Conservation (phyloP, 2,888 invertebrate species). For the Limenitis camilla region DNA sequence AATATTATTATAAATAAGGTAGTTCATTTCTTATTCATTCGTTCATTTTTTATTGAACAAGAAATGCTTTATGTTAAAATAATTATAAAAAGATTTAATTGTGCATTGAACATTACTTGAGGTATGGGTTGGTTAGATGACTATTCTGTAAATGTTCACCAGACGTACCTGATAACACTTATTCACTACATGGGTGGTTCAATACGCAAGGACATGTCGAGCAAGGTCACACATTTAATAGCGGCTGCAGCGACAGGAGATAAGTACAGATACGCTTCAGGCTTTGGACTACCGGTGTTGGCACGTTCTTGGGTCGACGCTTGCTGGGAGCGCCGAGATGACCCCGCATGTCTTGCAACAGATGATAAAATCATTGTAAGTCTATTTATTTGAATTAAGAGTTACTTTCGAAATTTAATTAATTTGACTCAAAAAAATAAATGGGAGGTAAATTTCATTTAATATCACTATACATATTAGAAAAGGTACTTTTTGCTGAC, state of each 20-base stretch:
- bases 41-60: too few species aligned
- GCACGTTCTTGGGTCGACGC: constrained; percentile 90
- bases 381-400: background rate
- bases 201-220: constrained; percentile 91
- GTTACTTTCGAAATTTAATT: background rate
- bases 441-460: background rate
- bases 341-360: constrained; percentile 80
- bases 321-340: constrained; percentile 88
- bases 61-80: too few species aligned
- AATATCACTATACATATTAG: too few species aligned
- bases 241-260: constrained; percentile 91
- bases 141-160: constrained; percentile 17
- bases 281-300: constrained; percentile 91
- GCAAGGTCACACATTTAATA: constrained; percentile 93
- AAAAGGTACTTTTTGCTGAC: too few species aligned
- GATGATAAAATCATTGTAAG: constrained; percentile 65
- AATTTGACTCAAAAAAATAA: background rate
- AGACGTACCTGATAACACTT: constrained; percentile 90
- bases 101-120: too few species aligned
- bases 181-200: constrained; percentile 98
- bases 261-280: constrained; percentile 95
- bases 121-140: background rate
- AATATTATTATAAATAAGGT: too few species aligned
- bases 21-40: too few species aligned
- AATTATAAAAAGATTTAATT: too few species aligned